Percentiles rank a stretch among this genome's conserved stretches.
These are phyloP conservation scores for Parazoanthus darwini DNA, from an alignment of 92 coral and sea anemone genomes.

Conservation along the genomic window DNA sequence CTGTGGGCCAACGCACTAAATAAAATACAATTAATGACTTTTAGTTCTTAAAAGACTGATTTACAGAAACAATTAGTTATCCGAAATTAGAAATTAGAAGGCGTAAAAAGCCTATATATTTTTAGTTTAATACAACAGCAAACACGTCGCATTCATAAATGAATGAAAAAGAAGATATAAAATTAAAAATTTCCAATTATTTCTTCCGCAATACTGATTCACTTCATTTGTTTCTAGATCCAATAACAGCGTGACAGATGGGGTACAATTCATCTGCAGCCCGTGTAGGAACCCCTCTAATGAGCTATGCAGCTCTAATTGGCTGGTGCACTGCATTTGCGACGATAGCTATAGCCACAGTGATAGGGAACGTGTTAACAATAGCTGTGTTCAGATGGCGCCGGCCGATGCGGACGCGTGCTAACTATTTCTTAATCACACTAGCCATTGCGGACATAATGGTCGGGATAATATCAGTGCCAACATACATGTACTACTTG, in stretches of 20 bases:
- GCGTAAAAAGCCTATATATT: too few species aligned
- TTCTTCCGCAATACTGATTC: background rate
- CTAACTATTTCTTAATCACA: conserved; percentile 73
- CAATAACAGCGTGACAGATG: conserved; percentile 12
- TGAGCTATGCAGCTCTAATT: conserved; percentile 56
- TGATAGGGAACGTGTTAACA: conserved; percentile 69
- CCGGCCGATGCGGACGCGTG: conserved; percentile 71
- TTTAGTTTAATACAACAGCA: too few species aligned
- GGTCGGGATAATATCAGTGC: conserved; percentile 72
- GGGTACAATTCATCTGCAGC: conserved; percentile 1
- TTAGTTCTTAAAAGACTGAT: background rate
- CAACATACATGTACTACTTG: conserved; percentile 67
- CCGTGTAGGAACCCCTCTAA: background rate
- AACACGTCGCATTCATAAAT: background rate
- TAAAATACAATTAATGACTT: too few species aligned
- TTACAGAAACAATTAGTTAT: too few species aligned
- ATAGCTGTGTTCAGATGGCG: conserved; percentile 79
- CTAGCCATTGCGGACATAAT: conserved; percentile 76
- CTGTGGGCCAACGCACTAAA: too few species aligned
- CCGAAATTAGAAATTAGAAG: background rate
- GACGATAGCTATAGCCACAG: conserved; percentile 60
- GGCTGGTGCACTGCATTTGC: conserved; percentile 68
- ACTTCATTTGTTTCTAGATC: conserved; percentile 10
- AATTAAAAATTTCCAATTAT: background rate
- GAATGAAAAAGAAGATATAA: background rate